Conservation (phyloP, 1,140 invertebrate species). For the Diachasma alloeum region DNA sequence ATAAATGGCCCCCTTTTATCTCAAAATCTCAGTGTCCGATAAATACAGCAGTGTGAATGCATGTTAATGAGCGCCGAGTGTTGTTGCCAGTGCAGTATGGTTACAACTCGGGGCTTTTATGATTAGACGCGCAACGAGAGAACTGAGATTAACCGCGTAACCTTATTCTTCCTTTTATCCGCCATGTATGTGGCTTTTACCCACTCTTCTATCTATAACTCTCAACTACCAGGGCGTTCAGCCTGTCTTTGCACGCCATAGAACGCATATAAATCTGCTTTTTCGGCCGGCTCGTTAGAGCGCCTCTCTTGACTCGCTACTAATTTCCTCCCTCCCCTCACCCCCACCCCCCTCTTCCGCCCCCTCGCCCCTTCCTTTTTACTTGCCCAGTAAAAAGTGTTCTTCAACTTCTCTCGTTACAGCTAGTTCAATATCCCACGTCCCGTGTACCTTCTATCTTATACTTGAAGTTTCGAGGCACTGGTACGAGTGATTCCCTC, state of each 20-base stretch:
- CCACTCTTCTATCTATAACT: too few species aligned
- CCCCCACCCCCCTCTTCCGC: neutral
- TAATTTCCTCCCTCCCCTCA: conserved; percentile 12
- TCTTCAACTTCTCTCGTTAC: conserved; percentile 27
- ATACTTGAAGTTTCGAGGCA: neutral
- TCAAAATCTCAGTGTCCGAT: conserved; percentile 38
- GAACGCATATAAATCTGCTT: conserved; percentile 30
- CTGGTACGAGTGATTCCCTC: neutral
- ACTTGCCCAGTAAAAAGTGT: conserved; percentile 14
- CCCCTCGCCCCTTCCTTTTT: neutral
- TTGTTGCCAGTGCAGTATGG: conserved; percentile 24
- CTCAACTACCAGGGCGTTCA: too few species aligned
- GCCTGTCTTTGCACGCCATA: too few species aligned
- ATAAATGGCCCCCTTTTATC: neutral
- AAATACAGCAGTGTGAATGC: conserved; percentile 60
- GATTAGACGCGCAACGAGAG: conserved; percentile 50
- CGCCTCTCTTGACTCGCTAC: conserved; percentile 20
- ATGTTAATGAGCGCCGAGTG: conserved; percentile 55
- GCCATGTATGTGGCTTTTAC: too few species aligned
- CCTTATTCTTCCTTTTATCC: conserved; percentile 19
- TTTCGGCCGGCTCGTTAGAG: conserved; percentile 36
- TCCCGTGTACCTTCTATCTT: neutral
- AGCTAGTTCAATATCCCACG: conserved; percentile 21
- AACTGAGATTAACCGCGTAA: conserved; percentile 37
- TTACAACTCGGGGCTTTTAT: conserved; percentile 36